Evolutionary conservation across 2,797 vertebrate species (phyloP), one percentile per base, ranked within the genome.

Genomic region (Echeneis naucrates): DNA sequence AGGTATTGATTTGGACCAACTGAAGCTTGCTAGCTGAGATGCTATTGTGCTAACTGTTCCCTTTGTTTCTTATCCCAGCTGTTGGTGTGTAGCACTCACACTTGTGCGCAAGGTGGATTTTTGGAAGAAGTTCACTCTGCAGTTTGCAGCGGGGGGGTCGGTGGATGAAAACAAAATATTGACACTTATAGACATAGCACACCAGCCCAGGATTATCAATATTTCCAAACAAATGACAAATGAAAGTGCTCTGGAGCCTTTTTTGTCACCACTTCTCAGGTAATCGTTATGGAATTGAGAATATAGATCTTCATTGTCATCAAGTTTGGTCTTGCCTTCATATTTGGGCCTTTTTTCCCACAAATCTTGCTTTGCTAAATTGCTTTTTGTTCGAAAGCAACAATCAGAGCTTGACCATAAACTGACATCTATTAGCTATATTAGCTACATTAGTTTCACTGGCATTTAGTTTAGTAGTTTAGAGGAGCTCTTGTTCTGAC

Each of bases 1-100:
- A 92, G 83, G 75, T 92, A 93, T 93, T 88, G 90, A 93, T 93
- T 75, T 69, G 61, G 47, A 65, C 79, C 87, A 83, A 79, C 68
- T 83, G 64, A 82, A 86, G 84, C 72, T 76, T 65, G 68, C 70
- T 82, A 81, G 84, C 87, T 83, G 75, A 64, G 72, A 83, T 78
- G 63, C 78, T 79, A 56, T 80, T 80, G 61, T 63, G 70, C 86
- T 88, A 87, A 88, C 71, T 63, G 77, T 81, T 86, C 67, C 56
- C 74, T 86, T 88, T 83, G 52, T 83, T 69, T 75, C 21, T 56
- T 70, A 51, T 76, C 52, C 59, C 66, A 53, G 63, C 44, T 81
- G 59, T 81, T 32, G 23, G 40, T 64, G 48, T 61, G 40, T 21
- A 70, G 33, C 19, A 27, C 51, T 68, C 3, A 14, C 70, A 83